Evolutionary conservation across 1,140 invertebrate species (phyloP).

Genomic region (Apis laboriosa): DNA sequence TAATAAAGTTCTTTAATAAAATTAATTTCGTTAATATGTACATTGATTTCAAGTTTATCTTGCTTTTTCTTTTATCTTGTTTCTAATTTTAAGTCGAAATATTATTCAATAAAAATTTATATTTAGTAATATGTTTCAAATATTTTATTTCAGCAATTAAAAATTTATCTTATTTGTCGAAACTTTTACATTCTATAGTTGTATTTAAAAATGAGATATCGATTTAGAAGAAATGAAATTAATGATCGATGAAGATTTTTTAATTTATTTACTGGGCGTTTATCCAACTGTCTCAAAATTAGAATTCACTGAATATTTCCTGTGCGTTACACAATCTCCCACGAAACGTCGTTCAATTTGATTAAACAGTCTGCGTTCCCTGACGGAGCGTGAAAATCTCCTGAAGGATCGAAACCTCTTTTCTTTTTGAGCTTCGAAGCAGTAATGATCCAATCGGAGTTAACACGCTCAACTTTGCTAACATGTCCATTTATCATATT

Average conservation of each 20-base stretch:
- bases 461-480: constrained; percentile 11
- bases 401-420: constrained; percentile 16
- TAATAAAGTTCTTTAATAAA: neutral
- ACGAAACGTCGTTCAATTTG: constrained; percentile 27
- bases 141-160: neutral
- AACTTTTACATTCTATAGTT: no score
- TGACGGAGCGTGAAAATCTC: constrained; percentile 27
- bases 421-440: constrained; percentile 25
- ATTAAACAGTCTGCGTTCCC: constrained; percentile 30
- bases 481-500: constrained; percentile 7
- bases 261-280: neutral
- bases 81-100: neutral
- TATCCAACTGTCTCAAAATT: neutral
- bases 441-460: constrained; percentile 35
- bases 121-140: no score
- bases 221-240: neutral
- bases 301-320: constrained; percentile 3
- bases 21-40: neutral
- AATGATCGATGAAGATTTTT: neutral
- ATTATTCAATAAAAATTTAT: neutral
- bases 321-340: neutral
- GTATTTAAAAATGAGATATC: neutral
- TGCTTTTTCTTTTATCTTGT: no score
- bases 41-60: neutral
- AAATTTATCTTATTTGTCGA: neutral